Conservation (phyloP, 1,140 invertebrate species). For the Nasonia giraulti region DNA sequence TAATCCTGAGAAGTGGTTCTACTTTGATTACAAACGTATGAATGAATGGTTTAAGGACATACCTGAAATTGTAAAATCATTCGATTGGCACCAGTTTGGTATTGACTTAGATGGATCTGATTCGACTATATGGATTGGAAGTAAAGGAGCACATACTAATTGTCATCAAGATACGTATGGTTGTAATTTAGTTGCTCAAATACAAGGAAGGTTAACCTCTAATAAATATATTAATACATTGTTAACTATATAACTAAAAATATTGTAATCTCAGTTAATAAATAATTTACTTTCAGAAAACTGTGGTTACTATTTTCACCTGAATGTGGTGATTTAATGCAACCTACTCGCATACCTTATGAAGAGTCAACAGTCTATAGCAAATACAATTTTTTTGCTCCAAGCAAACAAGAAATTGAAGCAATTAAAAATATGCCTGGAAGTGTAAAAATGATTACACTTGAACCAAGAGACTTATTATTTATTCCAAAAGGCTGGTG, state of each 20-base stretch:
- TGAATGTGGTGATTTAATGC: constrained; percentile 78
- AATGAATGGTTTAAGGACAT: constrained; percentile 80
- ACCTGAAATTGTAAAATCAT: constrained; percentile 78
- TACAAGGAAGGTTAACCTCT: constrained; percentile 84
- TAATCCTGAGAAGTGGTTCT: constrained; percentile 78
- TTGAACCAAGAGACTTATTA: constrained; percentile 90
- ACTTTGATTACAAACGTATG: constrained; percentile 91
- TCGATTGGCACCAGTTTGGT: constrained; percentile 86
- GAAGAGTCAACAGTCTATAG: constrained; percentile 98
- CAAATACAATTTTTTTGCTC: constrained; percentile 85
- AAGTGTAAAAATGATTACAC: constrained; percentile 74
- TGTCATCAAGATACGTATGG: constrained; percentile 97
- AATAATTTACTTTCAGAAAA: constrained; percentile 80
- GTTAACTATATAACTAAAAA: neutral
- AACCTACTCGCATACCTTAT: constrained; percentile 92
- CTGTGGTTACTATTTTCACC: constrained; percentile 95
- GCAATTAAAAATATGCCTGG: constrained; percentile 53
- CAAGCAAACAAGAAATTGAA: constrained; percentile 67
- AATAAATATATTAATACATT: constrained; percentile 14
- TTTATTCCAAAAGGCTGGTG: constrained; percentile 95
- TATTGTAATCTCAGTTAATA: constrained; percentile 13
- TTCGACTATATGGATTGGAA: constrained; percentile 94
- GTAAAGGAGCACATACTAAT: constrained; percentile 90
- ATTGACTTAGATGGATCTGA: constrained; percentile 82
- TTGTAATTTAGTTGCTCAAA: constrained; percentile 92